A percentile compares a stretch with the other conserved stretches of the same genome.
phyloP scores from a whole-genome alignment of 2,113 vertebrate species.

The Plecturocebus donacophilus region DNA sequence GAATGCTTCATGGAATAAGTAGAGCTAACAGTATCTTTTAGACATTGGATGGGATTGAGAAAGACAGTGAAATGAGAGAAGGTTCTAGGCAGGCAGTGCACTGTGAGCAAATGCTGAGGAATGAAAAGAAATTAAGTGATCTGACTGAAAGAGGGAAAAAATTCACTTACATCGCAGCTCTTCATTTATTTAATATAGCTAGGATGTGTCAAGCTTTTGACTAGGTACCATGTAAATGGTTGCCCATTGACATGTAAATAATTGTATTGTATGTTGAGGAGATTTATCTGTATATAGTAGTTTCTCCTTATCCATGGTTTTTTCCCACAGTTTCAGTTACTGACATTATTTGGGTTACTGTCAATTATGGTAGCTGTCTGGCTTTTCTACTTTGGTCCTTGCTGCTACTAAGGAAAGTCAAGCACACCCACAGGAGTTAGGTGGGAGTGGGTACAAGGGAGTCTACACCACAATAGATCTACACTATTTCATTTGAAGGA shows the following conservation, averaged over 20 bases:
- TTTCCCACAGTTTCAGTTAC: not conserved
- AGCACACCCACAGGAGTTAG: not conserved
- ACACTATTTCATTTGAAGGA: too few species aligned
- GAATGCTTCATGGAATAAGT: not conserved
- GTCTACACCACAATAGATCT: not conserved
- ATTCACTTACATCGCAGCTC: not conserved
- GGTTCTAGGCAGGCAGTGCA: not conserved
- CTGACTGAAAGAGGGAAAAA: not conserved
- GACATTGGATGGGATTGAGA: not conserved
- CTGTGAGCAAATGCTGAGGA: not conserved
- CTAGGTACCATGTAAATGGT: not conserved
- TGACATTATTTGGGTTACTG: not conserved
- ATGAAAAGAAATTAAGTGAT: not conserved
- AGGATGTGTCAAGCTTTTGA: not conserved
- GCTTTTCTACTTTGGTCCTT: not conserved
- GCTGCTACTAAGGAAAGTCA: not conserved
- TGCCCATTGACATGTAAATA: not conserved
- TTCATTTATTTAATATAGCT: not conserved
- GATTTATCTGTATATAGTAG: not conserved
- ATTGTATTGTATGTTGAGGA: not conserved
- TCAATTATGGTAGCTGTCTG: not conserved
- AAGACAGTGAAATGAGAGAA: not conserved
- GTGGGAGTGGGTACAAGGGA: not conserved
- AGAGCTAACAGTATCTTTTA: not conserved
- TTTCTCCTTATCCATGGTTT: not conserved